Base-by-base conservation (phyloP, 2,113 vertebrate genomes). In the Synodontis membranacea region DNA sequence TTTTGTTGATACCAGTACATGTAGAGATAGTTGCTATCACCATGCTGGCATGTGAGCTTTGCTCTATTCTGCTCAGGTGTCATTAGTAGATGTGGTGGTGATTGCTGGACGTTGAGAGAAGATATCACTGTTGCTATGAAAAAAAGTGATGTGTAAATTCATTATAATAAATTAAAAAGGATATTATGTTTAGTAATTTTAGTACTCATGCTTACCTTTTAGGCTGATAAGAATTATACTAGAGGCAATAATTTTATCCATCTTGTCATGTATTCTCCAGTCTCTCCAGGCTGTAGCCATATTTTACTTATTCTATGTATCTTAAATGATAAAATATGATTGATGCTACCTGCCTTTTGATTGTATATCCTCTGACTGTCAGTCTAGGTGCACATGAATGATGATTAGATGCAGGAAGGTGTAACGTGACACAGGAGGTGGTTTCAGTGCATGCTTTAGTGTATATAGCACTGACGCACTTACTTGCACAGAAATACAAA, bases 1-100 rank as follows among this genome's bases (percentile, higher is more conserved):
- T 85, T 39, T 70, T 88, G 89, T 82, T 85, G 85, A 60, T 88
- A 92, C 89, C 90, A 92, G 58, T 79, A 88, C 81, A 92, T 88
- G 39, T 54, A 89, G 7, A 12, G 21, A 82, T 85, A 89, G 84
- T 14, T 84, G 31, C 54, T 70, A 75, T 89, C 60, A 50, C 76
- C 82, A 56, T 90, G 86, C 1, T 1, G 52, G 28, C 91, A 92
- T 28, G 12, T 84, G 68, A 91, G 79, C 28, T 31, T 68, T 23
- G 54, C 68, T 52, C 46, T 23, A 25, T 1, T 50, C 19, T 66
- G 62, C 15, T 83, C 44, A 34, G 42, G 8, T 37, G 34, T 58
- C 0, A 23, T 68, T 11, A 84, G 25, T n/a, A 84, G 66, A 74
- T 74, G 23, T 74, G 9, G 34, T 56, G 83, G 66, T 48, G 50